Evolutionary conservation across 2,888 invertebrate species (phyloP), one percentile per base, ranked within the genome.

Genomic region (Lypha dubia): DNA sequence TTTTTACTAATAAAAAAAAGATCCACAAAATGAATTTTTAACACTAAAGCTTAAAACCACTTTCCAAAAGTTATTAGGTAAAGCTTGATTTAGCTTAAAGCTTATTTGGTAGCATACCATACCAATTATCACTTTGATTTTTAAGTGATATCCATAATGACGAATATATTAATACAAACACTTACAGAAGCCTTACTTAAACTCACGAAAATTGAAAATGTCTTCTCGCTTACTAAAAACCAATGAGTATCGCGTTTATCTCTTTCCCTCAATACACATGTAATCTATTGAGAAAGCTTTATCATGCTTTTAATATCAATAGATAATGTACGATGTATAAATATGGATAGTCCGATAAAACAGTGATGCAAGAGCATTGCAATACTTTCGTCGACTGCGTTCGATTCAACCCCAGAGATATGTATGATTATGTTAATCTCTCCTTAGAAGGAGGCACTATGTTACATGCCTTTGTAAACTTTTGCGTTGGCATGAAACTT

Each of bases 381-480:
- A 65, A 82, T 83, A 76, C 80, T 79, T 41, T 73, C 70, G 68
- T 38, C 71, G 53, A 28, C 46, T 51, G 83, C 67, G 68, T 56
- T 58, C 88, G 90, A 91, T 91, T 91, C 90, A 90, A 88, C 87
- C 89, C 90, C 89, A 90, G 90, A 89, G 89, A 89, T 90, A 89
- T 89, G 89, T 89, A 89, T 88, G 88, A 88, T 88, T 89, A 90
- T 76, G 84, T 71, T 76, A 56, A 76, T 44, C 38, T 67, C 62
- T 62, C 46, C 46, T 53, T 49, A 60, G 44, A 62, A 70, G 67
- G 44, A 56, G 71, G 73, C 80, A 77, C 88, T 88, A 87, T 88
- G 87, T 89, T 90, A 91, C 89, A 91, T 91, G 91, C 90, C 90
- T 91, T 90, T 91, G 90, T 89, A 87, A 88, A 90, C 89, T 89